Percentiles rank a stretch among this genome's conserved stretches.
These are phyloP conservation scores for Misgurnus anguillicaudatus DNA, from an alignment of 2,113 vertebrate species.

Conservation along the genomic window DNA sequence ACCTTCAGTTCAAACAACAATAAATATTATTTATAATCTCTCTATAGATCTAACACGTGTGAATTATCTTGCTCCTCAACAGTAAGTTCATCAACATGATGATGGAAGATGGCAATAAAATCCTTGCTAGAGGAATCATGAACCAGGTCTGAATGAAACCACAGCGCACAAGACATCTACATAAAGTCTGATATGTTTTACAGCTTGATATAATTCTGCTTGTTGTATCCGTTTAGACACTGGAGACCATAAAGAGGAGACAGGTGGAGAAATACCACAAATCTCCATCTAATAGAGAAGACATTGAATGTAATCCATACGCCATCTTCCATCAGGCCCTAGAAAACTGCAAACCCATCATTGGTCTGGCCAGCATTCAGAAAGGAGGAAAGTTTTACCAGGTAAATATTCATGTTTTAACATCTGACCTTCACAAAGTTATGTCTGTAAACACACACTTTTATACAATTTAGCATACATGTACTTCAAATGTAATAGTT, in stretches of 20 bases:
- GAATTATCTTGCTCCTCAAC: constrained; percentile 55
- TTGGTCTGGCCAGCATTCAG: constrained; percentile 82
- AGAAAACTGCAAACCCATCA: constrained; percentile 90
- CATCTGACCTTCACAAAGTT: no score
- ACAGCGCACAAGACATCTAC: neutral
- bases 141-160: constrained; percentile 72
- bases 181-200: neutral
- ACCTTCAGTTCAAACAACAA: no score
- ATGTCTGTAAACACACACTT: no score
- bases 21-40: neutral
- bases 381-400: constrained; percentile 89
- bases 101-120: constrained; percentile 88
- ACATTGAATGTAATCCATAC: constrained; percentile 90
- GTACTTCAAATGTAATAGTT: no score
- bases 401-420: constrained; percentile 66
- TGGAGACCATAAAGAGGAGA: constrained; percentile 89
- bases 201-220: neutral
- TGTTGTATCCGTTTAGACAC: constrained; percentile 73
- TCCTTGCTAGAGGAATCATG: constrained; percentile 85
- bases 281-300: constrained; percentile 73
- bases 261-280: constrained; percentile 91
- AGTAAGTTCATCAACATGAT: constrained; percentile 98
- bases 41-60: neutral
- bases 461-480: no score
- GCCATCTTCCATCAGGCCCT: constrained; percentile 88